Base-by-base conservation (phyloP, 2,113 vertebrate genomes). In the Sitta europaea region DNA sequence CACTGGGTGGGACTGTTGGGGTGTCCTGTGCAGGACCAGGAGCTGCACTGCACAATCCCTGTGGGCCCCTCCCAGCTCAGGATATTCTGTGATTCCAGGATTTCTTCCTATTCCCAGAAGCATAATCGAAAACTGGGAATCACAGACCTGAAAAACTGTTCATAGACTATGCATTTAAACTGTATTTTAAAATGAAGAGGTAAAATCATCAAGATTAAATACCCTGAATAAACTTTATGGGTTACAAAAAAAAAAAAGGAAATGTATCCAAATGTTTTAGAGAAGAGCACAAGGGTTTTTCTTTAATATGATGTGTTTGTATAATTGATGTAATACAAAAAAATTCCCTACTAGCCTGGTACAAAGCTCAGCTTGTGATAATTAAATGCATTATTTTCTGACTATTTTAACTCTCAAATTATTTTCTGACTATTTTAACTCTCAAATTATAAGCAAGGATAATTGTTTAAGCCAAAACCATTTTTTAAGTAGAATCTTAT, bases 311-410 rank as follows among this genome's bases (percentile, higher is more conserved):
- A 88, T 43, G 25, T 18, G 61, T 92, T 94, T 74, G 8, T 51
- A 77, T 95, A 97, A 95, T 87, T 93, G 79, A 94, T 82, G 21
- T 67, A 88, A 92, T 71, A 74, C 17, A 62, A 95, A 92, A 68
- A 78, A 92, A 71, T 9, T 75, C 48, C 33, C 36, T 50, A 50
- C 54, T 50, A 90, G 6, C 48, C 12, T 31, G 19, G 45, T 36
- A 66, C 42, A 54, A 45, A 29, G 3, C 73, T 97, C 55, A 65
- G 43, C 45, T 47, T 77, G 16, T 58, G 57, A 86, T 54, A 88
- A 83, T 92, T 48, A 54, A 94, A 91, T 59, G 10, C 31, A 62
- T 70, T 86, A 12, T 93, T 71, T 86, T 77, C 57, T 92, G 18
- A 17, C 29, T 42, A 20, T 35, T 75, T 48, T 29, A 40, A 12